phyloP scores from a whole-genome alignment of 2,888 invertebrate species.

The Parelbella ahira region DNA sequence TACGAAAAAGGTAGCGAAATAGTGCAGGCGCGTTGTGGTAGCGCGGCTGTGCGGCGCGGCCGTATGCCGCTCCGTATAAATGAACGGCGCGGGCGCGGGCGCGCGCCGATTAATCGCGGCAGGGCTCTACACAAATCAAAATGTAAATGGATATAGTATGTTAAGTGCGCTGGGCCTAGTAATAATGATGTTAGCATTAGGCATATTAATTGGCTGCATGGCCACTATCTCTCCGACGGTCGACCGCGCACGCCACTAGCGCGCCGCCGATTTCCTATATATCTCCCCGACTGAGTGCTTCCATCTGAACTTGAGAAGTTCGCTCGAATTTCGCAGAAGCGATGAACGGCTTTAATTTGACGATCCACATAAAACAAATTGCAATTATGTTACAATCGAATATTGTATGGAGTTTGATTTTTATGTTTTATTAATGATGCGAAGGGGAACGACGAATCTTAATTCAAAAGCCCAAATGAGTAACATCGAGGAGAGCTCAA shows the following conservation, averaged over 20 bases:
- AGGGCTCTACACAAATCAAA: constrained; percentile 77
- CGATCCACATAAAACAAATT: constrained; percentile 2
- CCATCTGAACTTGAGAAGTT: constrained; percentile 22
- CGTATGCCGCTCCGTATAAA: constrained; percentile 62
- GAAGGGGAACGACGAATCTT: constrained; percentile 38
- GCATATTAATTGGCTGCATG: constrained; percentile 78
- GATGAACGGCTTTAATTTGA: constrained; percentile 11
- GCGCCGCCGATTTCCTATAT: constrained; percentile 42
- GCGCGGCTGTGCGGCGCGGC: constrained; percentile 34
- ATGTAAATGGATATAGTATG: constrained; percentile 80
- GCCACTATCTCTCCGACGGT: constrained; percentile 65
- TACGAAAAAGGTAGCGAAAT: no score
- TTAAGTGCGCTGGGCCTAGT: constrained; percentile 75
- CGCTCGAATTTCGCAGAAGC: constrained; percentile 7
- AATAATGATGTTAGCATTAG: constrained; percentile 82
- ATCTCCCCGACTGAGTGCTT: constrained; percentile 29
- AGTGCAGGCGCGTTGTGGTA: no score
- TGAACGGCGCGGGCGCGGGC: constrained; percentile 57
- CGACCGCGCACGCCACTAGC: constrained; percentile 53
- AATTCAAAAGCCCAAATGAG: constrained; percentile 48
- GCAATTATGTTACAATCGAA: constrained; percentile 37
- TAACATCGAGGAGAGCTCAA: constrained; percentile 56
- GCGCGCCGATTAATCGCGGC: constrained; percentile 71
- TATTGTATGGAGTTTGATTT: constrained; percentile 49
- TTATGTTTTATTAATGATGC: constrained; percentile 45